Percentiles rank a stretch among this genome's conserved stretches.
Evolutionary conservation across 2,113 vertebrate genomes (phyloP).

Genomic region (Asarcornis scutulata): DNA sequence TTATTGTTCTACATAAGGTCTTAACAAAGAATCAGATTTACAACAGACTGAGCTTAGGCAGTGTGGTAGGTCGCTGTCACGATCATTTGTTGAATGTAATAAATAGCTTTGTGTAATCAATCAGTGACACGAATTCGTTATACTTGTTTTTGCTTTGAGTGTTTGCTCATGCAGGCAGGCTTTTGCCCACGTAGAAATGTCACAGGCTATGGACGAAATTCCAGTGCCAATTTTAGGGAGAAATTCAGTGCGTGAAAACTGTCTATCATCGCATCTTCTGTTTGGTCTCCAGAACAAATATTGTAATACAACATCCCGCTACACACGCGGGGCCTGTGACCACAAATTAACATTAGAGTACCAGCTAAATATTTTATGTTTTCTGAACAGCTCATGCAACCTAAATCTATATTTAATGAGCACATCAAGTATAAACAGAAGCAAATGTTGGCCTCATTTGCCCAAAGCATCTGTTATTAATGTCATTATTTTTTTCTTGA

Average conservation of each 20-base stretch:
- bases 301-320: neutral
- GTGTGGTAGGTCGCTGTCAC: neutral
- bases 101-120: neutral
- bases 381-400: neutral
- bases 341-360: neutral
- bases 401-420: constrained; percentile 22
- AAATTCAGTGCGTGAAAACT: neutral
- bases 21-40: neutral
- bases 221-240: neutral
- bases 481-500: neutral
- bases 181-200: neutral
- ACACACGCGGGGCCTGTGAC: neutral
- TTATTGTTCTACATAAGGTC: neutral
- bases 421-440: neutral
- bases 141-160: neutral
- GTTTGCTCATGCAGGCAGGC: neutral
- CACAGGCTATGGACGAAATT: neutral
- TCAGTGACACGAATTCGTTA: neutral
- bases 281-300: neutral
- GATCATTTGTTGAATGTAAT: neutral
- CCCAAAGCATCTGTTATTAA: neutral
- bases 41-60: neutral
- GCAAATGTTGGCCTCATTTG: neutral
- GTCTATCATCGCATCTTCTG: neutral
- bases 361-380: neutral